phyloP scores from a whole-genome alignment of 2,888 invertebrate genomes.

The Pseudoips prasinana region DNA sequence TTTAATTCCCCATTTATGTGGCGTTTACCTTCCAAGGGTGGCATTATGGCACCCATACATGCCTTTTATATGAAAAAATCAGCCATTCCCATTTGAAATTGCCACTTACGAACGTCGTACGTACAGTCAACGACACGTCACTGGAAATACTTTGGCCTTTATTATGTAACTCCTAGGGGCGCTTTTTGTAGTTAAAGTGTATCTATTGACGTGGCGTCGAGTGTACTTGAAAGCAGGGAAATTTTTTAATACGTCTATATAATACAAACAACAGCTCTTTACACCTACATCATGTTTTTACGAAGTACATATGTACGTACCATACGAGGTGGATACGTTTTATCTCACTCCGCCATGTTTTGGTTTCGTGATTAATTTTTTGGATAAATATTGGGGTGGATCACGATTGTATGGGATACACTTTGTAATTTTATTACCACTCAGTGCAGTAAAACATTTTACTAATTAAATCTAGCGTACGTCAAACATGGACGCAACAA shows the following conservation, averaged over 20 bases:
- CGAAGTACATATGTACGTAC: neutral
- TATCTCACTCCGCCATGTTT: slow-evolving; percentile 6
- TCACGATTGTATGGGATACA: no score
- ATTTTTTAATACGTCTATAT: slow-evolving; percentile 38
- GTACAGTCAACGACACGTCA: no score
- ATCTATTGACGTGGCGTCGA: no score
- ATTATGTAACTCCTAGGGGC: no score
- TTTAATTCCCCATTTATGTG: slow-evolving; percentile 51
- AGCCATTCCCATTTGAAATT: slow-evolving; percentile 53
- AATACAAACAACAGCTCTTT: slow-evolving; percentile 38
- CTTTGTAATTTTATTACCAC: no score
- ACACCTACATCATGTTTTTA: slow-evolving; percentile 7
- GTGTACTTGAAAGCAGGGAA: slow-evolving; percentile 34
- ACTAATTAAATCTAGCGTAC: no score
- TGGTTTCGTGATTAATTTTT: neutral
- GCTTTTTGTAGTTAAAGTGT: no score
- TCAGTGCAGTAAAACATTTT: no score
- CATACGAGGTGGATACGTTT: no score
- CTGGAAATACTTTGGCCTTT: no score
- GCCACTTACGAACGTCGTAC: slow-evolving; percentile 43
- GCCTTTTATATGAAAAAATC: slow-evolving; percentile 57
- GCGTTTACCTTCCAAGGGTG: slow-evolving; percentile 43
- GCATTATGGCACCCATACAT: slow-evolving; percentile 43
- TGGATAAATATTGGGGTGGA: no score
- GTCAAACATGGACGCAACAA: no score